Evolutionary conservation across 92 coral and sea anemone species (phyloP).

Genomic region (Porites cylindrica): DNA sequence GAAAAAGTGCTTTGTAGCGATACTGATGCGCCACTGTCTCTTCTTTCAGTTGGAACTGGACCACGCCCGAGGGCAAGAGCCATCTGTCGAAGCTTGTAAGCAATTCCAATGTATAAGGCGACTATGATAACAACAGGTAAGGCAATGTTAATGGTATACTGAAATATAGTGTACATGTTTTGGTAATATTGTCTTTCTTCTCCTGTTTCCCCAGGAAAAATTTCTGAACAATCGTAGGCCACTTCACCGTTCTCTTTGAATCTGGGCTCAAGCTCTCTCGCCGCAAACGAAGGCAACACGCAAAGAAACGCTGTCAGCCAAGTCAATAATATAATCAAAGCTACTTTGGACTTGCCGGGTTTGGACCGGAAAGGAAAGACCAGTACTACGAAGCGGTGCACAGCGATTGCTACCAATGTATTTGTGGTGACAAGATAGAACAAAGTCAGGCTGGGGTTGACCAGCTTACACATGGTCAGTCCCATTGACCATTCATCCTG

Average conservation of each 20-base stretch:
- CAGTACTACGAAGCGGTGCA: slow-evolving; percentile 80
- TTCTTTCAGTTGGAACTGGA: slow-evolving; percentile 41
- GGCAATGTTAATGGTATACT: slow-evolving; percentile 74
- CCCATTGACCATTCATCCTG: slow-evolving; percentile 69
- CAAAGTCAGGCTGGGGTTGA: slow-evolving; percentile 82
- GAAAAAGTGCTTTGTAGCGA: slow-evolving; percentile 2
- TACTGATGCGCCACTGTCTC: neutral
- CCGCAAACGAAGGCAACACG: slow-evolving; percentile 83
- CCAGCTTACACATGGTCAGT: slow-evolving; percentile 77
- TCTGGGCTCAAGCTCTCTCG: slow-evolving; percentile 19
- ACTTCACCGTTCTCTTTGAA: neutral
- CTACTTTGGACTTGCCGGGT: slow-evolving; percentile 59
- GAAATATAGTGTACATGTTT: slow-evolving; percentile 55
- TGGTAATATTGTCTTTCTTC: slow-evolving; percentile 50
- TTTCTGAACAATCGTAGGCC: slow-evolving; percentile 41
- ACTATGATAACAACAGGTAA: slow-evolving; percentile 75
- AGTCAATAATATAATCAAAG: slow-evolving; percentile 63
- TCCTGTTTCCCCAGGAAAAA: slow-evolving; percentile 70
- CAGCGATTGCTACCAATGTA: slow-evolving; percentile 85
- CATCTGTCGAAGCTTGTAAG: slow-evolving; percentile 72
- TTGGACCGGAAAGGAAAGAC: slow-evolving; percentile 83
- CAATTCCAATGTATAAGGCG: slow-evolving; percentile 67
- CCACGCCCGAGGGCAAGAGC: slow-evolving; percentile 45
- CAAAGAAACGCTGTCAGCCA: slow-evolving; percentile 83
- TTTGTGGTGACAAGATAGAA: slow-evolving; percentile 85